Conservation (phyloP, 53 echinoderm and acorn worm species). For the Paracentrotus lividus region DNA sequence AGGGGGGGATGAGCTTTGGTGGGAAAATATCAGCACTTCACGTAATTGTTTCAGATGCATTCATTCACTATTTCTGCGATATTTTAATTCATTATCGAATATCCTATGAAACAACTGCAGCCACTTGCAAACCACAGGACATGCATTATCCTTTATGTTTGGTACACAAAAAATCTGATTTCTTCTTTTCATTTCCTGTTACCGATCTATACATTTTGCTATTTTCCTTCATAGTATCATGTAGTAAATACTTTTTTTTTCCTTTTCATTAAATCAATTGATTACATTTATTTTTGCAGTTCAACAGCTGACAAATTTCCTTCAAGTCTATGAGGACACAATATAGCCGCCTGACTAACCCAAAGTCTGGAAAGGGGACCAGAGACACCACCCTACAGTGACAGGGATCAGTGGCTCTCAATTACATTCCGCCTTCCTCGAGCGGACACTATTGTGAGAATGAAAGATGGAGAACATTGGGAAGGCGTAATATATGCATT, state of each 20-base stretch:
- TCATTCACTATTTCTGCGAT: neutral
- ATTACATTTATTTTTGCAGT: neutral
- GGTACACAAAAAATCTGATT: no score
- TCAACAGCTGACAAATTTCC: neutral
- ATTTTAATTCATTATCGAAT: neutral
- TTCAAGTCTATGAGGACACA: neutral
- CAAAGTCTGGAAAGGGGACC: neutral
- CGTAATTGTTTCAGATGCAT: neutral
- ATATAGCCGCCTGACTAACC: neutral
- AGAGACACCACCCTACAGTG: neutral
- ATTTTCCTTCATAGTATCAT: no score
- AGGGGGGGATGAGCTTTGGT: neutral
- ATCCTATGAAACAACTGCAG: neutral
- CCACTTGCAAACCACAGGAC: no score
- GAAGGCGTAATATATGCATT: neutral
- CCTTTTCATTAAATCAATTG: neutral
- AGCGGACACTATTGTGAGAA: neutral
- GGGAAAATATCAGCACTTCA: neutral
- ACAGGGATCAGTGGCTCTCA: neutral
- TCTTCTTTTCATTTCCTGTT: no score
- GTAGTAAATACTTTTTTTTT: neutral
- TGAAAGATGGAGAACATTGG: conserved; percentile 27
- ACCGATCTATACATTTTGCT: no score
- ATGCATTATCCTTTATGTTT: no score
- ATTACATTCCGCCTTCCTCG: neutral